Percentiles rank a stretch among this genome's conserved stretches.
phyloP scores from a whole-genome alignment of 2,888 invertebrate genomes.

The Platerodrilus igneus region DNA sequence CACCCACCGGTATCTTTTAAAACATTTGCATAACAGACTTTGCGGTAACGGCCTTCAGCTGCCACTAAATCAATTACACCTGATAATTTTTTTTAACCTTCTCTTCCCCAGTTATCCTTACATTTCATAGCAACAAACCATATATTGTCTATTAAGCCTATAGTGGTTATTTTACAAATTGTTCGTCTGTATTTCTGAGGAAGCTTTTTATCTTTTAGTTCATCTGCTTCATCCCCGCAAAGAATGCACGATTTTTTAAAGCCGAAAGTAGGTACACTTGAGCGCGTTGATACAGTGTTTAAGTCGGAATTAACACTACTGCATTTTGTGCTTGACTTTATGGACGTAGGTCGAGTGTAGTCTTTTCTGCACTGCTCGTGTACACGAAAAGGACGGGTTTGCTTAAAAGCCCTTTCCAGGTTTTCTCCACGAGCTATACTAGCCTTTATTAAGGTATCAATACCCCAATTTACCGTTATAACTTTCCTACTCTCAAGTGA shows the following conservation, averaged over 20 bases:
- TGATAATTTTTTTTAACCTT: constrained; percentile 2
- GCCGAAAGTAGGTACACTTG: constrained; percentile 1
- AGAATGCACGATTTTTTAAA: constrained; percentile 7
- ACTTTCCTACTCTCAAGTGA: constrained; percentile 3
- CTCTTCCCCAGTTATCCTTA: constrained; percentile 5
- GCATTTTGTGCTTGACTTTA: constrained; percentile 7
- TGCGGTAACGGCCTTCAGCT: constrained; percentile 5
- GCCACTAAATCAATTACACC: constrained; percentile 4
- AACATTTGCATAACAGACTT: constrained; percentile 2
- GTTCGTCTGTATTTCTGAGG: constrained; percentile 5
- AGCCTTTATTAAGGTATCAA: constrained; percentile 5
- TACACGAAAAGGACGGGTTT: constrained; percentile 4
- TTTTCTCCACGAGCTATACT: constrained; percentile 6
- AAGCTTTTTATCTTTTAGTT: constrained; percentile 2
- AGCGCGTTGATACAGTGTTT: constrained; percentile 6
- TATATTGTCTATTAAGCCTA: constrained; percentile 3
- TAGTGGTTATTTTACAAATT: constrained; percentile 2
- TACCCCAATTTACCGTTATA: constrained; percentile 2
- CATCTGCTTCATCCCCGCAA: constrained; percentile 6
- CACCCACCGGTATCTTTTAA: constrained; percentile 1
- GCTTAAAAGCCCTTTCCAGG: constrained; percentile 3
- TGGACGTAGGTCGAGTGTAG: constrained; percentile 5
- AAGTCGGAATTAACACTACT: constrained; percentile 1
- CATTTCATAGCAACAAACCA: constrained; percentile 2
- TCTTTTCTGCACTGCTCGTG: constrained; percentile 6